phyloP scores from a whole-genome alignment of 2,113 vertebrate species.

The Notothenia rossii region DNA sequence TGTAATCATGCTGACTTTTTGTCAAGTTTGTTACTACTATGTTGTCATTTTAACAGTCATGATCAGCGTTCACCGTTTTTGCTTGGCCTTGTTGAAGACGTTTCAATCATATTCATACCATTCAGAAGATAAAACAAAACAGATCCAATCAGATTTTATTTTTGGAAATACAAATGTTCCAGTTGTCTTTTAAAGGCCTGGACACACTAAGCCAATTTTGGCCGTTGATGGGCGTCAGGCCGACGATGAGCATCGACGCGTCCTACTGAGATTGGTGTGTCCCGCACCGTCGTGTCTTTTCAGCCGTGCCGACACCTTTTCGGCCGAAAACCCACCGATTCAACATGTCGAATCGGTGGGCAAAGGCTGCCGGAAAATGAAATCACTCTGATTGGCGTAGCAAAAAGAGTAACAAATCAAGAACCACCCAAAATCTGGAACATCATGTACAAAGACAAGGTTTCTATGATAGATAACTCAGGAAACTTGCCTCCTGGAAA shows the following conservation, averaged over 20 bases:
- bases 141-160: not conserved
- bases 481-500: conserved; percentile 16
- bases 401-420: not conserved
- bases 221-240: too few relatives aligned
- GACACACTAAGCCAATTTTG: too few relatives aligned
- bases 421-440: not conserved
- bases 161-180: not conserved
- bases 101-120: not conserved
- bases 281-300: too few relatives aligned
- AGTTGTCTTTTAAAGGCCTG: not conserved
- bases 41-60: not conserved
- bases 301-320: too few relatives aligned
- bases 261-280: too few relatives aligned
- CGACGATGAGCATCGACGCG: too few relatives aligned
- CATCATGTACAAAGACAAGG: not conserved
- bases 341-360: too few relatives aligned
- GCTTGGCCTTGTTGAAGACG: not conserved
- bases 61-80: not conserved
- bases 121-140: not conserved
- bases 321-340: too few relatives aligned
- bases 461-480: conserved; percentile 8
- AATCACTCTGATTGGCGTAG: too few relatives aligned
- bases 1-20: not conserved
- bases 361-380: too few relatives aligned
- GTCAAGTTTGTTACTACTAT: not conserved